Base-by-base conservation (phyloP, 2,888 invertebrate genomes). In the Tanytarsus gracilentus region DNA sequence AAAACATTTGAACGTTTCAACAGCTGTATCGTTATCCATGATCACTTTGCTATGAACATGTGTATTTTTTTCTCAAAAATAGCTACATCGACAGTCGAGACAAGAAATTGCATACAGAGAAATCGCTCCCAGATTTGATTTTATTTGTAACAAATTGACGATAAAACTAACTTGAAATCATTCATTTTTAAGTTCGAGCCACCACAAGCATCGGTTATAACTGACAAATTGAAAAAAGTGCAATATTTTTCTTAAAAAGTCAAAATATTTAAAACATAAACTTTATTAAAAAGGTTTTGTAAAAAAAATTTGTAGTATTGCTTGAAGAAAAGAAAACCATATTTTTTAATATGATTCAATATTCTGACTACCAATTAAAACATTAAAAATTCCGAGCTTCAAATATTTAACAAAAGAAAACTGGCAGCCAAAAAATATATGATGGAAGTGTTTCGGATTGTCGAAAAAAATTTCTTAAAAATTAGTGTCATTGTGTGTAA, bases 71-170 rank as follows among this genome's bases (percentile, higher is more conserved):
- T 4, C 1, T 4, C 6, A 8, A 23, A 21, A 9, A 44, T 9
- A 3, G 23, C 18, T 7, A 1, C n/a, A 18, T 44, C 44, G 44
- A 44, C 50, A 51, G 30, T 51, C 51, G 51, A 50, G 50, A 27
- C 27, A 11, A 50, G 29, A 29, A 50, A 50, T 51, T 30, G 29
- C 18, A 51, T 30, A 30, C 18, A 51, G 11, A 1, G 2, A 53
- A 33, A 30, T 53, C 53, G 30, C 53, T 53, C 53, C 53, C 33
- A 33, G 27, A 23, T 53, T 33, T 53, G 18, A 53, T 53, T 53
- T 53, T 53, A 53, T 53, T 53, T 36, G 36, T 53, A 33, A 36
- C 33, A 23, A 53, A 53, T 36, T 36, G 36, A 30, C 53, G 36
- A 53, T 53, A 16, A 26, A 53, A 53, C 25, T 53, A 30, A 53